A percentile compares a stretch with the other conserved stretches of the same genome.
phyloP scores from a whole-genome alignment of 2,888 invertebrate genomes.

The Synergus umbraculus region DNA sequence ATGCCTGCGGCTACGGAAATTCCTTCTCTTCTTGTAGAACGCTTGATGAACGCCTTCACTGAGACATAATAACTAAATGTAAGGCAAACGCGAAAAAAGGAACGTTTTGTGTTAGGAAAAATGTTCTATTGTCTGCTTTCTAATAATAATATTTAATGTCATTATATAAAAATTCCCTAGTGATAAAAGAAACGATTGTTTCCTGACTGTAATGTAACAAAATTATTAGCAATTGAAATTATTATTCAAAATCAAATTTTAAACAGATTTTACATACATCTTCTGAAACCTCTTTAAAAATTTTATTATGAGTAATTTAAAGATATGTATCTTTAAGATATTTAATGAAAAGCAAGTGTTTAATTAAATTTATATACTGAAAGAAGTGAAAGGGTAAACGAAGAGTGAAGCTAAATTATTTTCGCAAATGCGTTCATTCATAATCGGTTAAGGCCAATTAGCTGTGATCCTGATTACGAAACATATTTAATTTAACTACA shows the following conservation, averaged over 20 bases:
- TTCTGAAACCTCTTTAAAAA: no score
- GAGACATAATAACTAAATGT: conserved; percentile 10
- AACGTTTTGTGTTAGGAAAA: conserved; percentile 7
- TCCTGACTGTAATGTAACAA: background rate
- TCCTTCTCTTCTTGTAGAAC: conserved; percentile 29
- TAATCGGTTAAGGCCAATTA: background rate
- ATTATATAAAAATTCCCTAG: background rate
- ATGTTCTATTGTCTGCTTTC: conserved; percentile 15
- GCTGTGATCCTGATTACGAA: background rate
- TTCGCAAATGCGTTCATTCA: background rate
- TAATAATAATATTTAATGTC: background rate
- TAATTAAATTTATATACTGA: background rate
- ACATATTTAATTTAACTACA: background rate
- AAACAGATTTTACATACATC: no score
- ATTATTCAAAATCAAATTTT: background rate
- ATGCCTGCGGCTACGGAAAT: conserved; percentile 26
- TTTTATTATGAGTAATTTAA: background rate
- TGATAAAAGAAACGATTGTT: background rate
- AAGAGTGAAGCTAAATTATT: background rate
- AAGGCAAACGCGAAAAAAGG: conserved; percentile 8
- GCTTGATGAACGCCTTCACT: conserved; percentile 9
- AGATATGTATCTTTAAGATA: background rate
- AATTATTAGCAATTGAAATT: background rate
- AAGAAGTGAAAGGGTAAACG: background rate
- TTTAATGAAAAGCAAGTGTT: background rate